These are phyloP conservation scores for Rhincodon typus DNA, from an alignment of 2,797 vertebrate genomes.

Conservation along the genomic window DNA sequence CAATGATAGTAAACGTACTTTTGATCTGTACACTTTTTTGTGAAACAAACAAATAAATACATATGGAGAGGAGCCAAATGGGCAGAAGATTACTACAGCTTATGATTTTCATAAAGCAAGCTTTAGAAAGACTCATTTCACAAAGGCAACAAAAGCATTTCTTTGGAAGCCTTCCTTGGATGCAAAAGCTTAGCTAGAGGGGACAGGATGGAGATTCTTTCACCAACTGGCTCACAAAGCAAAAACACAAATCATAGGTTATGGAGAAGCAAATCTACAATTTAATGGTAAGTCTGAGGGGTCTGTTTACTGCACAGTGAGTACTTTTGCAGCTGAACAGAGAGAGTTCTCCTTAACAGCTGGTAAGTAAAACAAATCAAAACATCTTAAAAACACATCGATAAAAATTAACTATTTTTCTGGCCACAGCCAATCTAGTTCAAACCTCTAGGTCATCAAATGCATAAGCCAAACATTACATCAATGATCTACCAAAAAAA, in stretches of 20 bases:
- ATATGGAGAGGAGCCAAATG: neutral
- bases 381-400: constrained; percentile 15
- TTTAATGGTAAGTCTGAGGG: neutral
- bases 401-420: neutral
- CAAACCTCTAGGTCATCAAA: neutral
- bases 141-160: neutral
- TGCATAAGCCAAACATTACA: constrained; percentile 33
- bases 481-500: constrained; percentile 31
- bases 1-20: neutral
- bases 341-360: neutral
- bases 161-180: neutral
- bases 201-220: neutral
- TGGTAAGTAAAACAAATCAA: neutral
- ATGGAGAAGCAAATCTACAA: neutral
- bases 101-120: neutral
- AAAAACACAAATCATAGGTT: neutral
- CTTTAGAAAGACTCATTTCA: neutral
- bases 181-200: neutral
- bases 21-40: too few species aligned
- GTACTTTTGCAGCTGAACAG: neutral
- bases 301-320: neutral
- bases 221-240: neutral
- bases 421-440: neutral
- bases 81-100: neutral
- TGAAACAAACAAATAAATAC: neutral